A percentile compares a stretch with the other conserved stretches of the same genome.
Conservation (phyloP, 2,888 invertebrate genomes). For the Agonopterix alstromeriana region DNA sequence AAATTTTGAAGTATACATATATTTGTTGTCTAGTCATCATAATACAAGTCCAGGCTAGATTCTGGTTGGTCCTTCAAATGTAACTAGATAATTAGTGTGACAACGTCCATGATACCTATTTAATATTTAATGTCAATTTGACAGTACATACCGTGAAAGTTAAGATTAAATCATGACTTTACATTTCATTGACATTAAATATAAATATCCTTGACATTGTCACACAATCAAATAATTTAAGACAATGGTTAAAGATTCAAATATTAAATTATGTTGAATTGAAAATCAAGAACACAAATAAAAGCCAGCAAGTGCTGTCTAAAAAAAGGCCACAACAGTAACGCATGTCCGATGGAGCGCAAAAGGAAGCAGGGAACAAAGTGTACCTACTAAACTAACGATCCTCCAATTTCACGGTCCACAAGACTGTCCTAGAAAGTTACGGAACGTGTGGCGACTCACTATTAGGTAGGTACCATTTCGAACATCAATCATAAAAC, state of each 20-base stretch:
- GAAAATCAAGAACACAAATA: not conserved
- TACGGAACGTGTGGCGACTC: conserved; percentile 1
- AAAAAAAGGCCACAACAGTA: conserved; percentile 9
- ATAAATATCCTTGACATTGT: no score
- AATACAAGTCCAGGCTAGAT: no score
- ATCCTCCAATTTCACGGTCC: conserved; percentile 40
- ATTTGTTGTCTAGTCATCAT: no score
- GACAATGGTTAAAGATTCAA: not conserved
- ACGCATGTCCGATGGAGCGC: conserved; percentile 34
- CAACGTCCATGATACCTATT: no score
- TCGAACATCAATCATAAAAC: not conserved
- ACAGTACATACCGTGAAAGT: no score
- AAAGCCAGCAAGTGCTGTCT: not conserved
- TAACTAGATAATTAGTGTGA: no score
- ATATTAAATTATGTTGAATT: not conserved
- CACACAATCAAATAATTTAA: no score
- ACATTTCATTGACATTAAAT: no score
- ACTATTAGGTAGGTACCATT: not conserved
- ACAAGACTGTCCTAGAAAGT: conserved; percentile 5
- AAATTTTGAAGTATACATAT: no score
- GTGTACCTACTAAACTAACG: conserved; percentile 19
- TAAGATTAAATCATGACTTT: no score
- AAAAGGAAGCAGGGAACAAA: conserved; percentile 30
- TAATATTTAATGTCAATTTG: no score
- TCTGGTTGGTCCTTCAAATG: no score